phyloP scores from a whole-genome alignment of 1,140 invertebrate species.

The Pantala flavescens region DNA sequence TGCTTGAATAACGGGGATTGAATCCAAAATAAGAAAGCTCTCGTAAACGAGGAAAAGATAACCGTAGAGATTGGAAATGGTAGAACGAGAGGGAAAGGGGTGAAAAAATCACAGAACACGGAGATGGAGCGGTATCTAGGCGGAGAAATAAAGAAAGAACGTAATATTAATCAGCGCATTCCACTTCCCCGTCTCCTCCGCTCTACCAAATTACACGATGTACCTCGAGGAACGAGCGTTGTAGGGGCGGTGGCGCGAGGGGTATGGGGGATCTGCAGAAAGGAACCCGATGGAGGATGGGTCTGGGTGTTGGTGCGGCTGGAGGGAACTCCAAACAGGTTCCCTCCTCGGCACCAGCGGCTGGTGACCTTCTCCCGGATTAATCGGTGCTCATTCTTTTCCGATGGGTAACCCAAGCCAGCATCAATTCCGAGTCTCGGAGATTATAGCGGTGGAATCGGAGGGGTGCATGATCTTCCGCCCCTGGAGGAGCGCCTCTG shows the following conservation, averaged over 20 bases:
- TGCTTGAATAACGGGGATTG: too few relatives aligned
- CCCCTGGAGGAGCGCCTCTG: neutral
- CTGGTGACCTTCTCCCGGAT: slow-evolving; percentile 2
- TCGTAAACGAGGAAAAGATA: neutral
- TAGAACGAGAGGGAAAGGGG: neutral
- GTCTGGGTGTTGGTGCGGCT: neutral
- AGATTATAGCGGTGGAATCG: neutral
- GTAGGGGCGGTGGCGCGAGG: neutral
- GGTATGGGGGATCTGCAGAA: neutral
- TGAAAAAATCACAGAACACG: neutral
- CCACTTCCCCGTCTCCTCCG: neutral
- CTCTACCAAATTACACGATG: neutral
- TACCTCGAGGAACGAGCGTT: neutral
- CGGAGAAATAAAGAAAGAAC: slow-evolving; percentile 2
- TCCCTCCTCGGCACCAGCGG: neutral
- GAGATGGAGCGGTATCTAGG: neutral
- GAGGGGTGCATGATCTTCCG: neutral
- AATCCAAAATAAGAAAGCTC: too few relatives aligned
- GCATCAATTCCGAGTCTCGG: neutral
- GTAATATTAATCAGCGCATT: slow-evolving; percentile 6
- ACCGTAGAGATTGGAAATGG: neutral
- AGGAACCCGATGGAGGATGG: neutral
- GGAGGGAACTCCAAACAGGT: neutral
- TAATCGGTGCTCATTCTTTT: slow-evolving; percentile 6
- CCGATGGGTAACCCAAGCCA: neutral